Evolutionary conservation across 2,797 vertebrate species (phyloP).

Genomic region (Liasis olivaceus): DNA sequence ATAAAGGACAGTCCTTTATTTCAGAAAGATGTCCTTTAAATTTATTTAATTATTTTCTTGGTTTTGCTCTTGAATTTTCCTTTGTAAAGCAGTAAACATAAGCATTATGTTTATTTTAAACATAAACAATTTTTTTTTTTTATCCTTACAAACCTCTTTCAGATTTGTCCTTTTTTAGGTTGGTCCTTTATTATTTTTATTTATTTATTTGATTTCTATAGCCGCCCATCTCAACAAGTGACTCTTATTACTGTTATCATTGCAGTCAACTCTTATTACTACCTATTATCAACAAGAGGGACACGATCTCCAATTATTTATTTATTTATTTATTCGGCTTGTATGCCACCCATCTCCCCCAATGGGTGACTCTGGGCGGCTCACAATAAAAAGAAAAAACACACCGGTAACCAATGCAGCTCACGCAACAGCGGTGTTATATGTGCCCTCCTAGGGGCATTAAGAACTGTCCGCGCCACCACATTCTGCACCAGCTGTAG

Average conservation of each 20-base stretch:
- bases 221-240: too few relatives aligned
- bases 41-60: neutral
- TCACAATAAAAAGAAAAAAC: too few relatives aligned
- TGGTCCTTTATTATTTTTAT: neutral
- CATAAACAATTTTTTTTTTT: neutral
- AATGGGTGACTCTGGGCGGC: too few relatives aligned
- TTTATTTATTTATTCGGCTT: too few relatives aligned
- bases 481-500: too few relatives aligned
- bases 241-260: too few relatives aligned
- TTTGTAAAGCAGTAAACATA: neutral
- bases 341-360: too few relatives aligned
- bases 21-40: neutral
- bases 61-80: neutral
- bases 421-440: too few relatives aligned
- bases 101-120: neutral
- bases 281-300: slow-evolving; percentile 17
- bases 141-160: neutral
- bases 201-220: too few relatives aligned
- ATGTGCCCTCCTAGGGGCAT: too few relatives aligned
- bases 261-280: neutral
- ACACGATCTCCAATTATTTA: slow-evolving; percentile 14
- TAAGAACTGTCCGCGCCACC: too few relatives aligned
- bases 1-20: neutral
- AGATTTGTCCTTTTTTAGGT: neutral
- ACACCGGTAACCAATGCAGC: too few relatives aligned